Percentiles rank a stretch among this genome's conserved stretches.
These are phyloP conservation scores for Achatina immaculata DNA, from an alignment of 1,140 invertebrate species.

Conservation along the genomic window DNA sequence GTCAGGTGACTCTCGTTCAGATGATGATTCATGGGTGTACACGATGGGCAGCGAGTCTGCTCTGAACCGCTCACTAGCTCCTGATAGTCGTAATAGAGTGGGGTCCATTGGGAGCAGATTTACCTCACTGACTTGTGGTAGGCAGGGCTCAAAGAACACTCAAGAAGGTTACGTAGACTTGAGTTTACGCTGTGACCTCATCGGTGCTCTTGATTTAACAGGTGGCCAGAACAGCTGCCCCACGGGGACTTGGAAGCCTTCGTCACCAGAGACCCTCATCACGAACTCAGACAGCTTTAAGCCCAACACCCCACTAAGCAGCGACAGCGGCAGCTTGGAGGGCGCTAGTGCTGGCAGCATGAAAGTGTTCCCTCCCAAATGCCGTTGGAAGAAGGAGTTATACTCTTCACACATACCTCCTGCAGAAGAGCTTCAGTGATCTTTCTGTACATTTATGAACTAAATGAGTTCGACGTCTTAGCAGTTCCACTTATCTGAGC, in stretches of 20 bases:
- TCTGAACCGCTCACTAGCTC: background rate
- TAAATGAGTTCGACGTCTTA: too few relatives aligned
- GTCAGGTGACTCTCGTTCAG: constrained; percentile 29
- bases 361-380: constrained; percentile 7
- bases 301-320: background rate
- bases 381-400: constrained; percentile 26
- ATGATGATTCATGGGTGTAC: constrained; percentile 10
- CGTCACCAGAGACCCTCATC: background rate
- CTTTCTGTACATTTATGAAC: too few relatives aligned
- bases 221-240: constrained; percentile 9
- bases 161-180: background rate
- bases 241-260: constrained; percentile 5
- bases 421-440: background rate
- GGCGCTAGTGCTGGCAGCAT: background rate
- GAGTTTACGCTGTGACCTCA: background rate
- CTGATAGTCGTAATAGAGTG: background rate
- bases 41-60: background rate
- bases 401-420: background rate
- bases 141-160: background rate
- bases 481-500: too few relatives aligned
- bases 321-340: background rate
- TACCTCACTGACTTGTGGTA: background rate
- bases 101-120: background rate
- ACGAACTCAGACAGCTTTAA: background rate
- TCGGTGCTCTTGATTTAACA: constrained; percentile 16